phyloP scores from a whole-genome alignment of 2,888 invertebrate species.

The Junonia oenone region DNA sequence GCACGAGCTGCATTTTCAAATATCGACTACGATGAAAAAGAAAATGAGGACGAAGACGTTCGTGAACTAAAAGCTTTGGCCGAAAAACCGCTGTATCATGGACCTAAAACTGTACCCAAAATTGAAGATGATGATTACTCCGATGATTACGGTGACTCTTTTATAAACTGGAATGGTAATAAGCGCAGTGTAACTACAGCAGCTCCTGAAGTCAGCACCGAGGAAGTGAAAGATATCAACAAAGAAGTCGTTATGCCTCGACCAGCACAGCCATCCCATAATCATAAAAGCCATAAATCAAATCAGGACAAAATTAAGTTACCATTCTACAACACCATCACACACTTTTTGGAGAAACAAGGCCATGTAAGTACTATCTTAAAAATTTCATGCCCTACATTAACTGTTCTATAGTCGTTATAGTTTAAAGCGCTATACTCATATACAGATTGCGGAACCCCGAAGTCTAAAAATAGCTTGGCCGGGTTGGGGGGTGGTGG shows the following conservation, averaged over 20 bases:
- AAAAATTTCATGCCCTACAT: background rate
- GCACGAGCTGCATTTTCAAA: constrained; percentile 65
- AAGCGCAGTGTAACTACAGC: constrained; percentile 66
- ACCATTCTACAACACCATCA: constrained; percentile 72
- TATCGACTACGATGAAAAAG: constrained; percentile 60
- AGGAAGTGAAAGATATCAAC: constrained; percentile 64
- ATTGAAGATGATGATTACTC: constrained; percentile 64
- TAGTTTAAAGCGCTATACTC: constrained; percentile 34
- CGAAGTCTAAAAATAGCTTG: constrained; percentile 73
- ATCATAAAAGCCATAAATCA: constrained; percentile 51
- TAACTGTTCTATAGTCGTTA: constrained; percentile 20
- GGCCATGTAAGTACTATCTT: constrained; percentile 70
- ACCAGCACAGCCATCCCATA: constrained; percentile 68
- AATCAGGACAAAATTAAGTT: constrained; percentile 47
- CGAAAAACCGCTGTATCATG: constrained; percentile 71
- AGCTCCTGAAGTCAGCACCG: constrained; percentile 47
- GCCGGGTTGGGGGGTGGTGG: constrained; percentile 65
- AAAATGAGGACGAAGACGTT: constrained; percentile 82
- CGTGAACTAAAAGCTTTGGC: constrained; percentile 82
- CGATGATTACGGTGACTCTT: constrained; percentile 63
- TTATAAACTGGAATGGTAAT: constrained; percentile 74
- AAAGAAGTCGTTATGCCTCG: constrained; percentile 83
- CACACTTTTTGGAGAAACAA: constrained; percentile 67
- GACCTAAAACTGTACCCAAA: constrained; percentile 64
- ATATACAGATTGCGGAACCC: constrained; percentile 51